phyloP scores from a whole-genome alignment of 2,797 vertebrate genomes.

The Peromyscus eremicus region DNA sequence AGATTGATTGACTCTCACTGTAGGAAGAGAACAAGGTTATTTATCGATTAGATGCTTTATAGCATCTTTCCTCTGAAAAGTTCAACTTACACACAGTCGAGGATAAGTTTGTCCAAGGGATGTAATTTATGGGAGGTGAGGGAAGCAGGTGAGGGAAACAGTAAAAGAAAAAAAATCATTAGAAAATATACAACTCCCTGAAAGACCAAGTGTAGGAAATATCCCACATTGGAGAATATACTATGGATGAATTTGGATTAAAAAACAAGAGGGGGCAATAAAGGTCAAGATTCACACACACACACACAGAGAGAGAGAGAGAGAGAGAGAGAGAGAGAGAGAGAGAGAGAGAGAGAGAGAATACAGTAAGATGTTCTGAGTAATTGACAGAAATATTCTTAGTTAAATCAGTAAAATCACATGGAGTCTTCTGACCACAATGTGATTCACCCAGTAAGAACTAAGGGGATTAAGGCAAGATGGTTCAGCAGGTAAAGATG shows the following conservation, averaged over 20 bases:
- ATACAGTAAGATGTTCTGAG: background rate
- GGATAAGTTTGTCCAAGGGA: conserved; percentile 72
- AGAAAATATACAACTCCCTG: conserved; percentile 67
- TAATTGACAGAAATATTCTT: conserved; percentile 53
- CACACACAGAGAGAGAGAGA: background rate
- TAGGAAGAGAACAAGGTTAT: conserved; percentile 78
- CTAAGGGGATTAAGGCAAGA: background rate
- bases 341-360: too few relatives aligned
- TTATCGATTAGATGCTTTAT: conserved; percentile 81
- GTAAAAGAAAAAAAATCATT: conserved; percentile 69
- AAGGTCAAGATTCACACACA: background rate
- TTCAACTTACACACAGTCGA: conserved; percentile 71
- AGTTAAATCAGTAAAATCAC: conserved; percentile 35
- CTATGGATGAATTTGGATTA: background rate
- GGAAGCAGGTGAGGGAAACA: conserved; percentile 67
- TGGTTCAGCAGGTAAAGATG: background rate
- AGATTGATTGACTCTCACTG: conserved; percentile 79
- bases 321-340: background rate
- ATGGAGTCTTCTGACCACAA: background rate
- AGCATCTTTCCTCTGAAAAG: conserved; percentile 75
- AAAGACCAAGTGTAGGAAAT: conserved; percentile 55
- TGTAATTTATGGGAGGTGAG: conserved; percentile 74
- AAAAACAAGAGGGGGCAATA: background rate
- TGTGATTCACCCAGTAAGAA: background rate
- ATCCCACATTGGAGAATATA: background rate